Conservation (phyloP, 2,888 invertebrate genomes). For the Apodemia zela region DNA sequence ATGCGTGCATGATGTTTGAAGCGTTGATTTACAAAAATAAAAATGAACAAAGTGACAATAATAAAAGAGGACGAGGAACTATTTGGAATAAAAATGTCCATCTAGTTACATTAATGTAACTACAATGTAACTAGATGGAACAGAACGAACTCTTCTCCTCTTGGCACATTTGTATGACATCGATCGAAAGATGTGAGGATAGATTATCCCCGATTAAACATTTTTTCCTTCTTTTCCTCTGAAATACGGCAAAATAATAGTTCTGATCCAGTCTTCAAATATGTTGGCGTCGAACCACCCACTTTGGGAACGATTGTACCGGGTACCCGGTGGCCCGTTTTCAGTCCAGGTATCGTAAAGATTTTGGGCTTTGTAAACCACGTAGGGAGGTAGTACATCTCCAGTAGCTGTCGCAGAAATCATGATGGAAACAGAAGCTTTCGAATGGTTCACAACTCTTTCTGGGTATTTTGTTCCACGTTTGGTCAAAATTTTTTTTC, state of each 20-base stretch:
- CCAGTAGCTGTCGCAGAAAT: not conserved
- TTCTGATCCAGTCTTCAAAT: not conserved
- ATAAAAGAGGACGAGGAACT: too few relatives aligned
- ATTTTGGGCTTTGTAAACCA: not conserved
- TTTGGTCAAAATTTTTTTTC: conserved; percentile 17
- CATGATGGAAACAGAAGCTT: conserved; percentile 7
- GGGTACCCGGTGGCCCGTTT: not conserved
- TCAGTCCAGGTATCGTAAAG: not conserved
- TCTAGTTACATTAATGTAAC: too few relatives aligned
- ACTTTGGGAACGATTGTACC: not conserved
- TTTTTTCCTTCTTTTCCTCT: not conserved
- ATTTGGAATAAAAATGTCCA: too few relatives aligned
- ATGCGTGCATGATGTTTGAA: too few relatives aligned
- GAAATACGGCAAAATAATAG: not conserved
- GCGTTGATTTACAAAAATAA: too few relatives aligned
- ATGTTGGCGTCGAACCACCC: not conserved
- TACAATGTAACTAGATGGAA: too few relatives aligned
- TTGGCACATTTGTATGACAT: not conserved
- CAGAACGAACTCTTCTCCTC: too few relatives aligned
- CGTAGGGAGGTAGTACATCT: not conserved
- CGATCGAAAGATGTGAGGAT: not conserved
- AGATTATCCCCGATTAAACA: not conserved
- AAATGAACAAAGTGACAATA: too few relatives aligned
- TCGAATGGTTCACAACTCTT: conserved; percentile 15
- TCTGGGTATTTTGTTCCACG: conserved; percentile 41